phyloP scores from a whole-genome alignment of 2,888 invertebrate species.

The Dryocosmus kuriphilus region DNA sequence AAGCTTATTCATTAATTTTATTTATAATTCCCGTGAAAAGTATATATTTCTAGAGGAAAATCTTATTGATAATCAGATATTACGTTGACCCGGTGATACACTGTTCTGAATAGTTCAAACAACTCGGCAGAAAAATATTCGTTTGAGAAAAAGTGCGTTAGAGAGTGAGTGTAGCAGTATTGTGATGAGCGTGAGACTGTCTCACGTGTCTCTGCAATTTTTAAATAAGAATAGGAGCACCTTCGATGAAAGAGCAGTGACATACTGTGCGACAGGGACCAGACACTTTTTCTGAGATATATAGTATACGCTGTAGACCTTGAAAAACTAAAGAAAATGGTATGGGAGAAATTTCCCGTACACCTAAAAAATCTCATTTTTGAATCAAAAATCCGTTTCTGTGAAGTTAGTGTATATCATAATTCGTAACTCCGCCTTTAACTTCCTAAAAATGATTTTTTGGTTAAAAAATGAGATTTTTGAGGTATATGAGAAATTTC shows the following conservation, averaged over 20 bases:
- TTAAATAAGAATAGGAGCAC: constrained; percentile 24
- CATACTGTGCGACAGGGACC: too few relatives aligned
- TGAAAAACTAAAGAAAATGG: too few relatives aligned
- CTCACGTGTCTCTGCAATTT: constrained; percentile 52
- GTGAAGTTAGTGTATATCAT: too few relatives aligned
- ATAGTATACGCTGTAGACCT: too few relatives aligned
- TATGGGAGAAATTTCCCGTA: too few relatives aligned
- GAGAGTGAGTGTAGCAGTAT: constrained; percentile 50
- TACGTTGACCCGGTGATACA: constrained; percentile 35
- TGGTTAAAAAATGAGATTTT: too few relatives aligned
- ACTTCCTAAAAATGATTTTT: too few relatives aligned
- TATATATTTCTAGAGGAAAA: not conserved
- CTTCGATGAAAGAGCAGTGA: constrained; percentile 24
- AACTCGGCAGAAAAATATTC: constrained; percentile 10
- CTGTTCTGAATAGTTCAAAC: constrained; percentile 34
- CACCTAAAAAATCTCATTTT: too few relatives aligned
- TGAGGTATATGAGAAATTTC: too few relatives aligned
- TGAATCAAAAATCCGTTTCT: too few relatives aligned
- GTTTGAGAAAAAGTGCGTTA: constrained; percentile 48
- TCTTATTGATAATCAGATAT: not conserved
- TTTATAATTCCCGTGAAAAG: not conserved
- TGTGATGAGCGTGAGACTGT: constrained; percentile 59
- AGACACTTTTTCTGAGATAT: too few relatives aligned
- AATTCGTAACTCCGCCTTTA: too few relatives aligned
- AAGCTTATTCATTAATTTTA: not conserved